Percentiles rank a stretch among this genome's conserved stretches.
These are phyloP conservation scores for Triplophysa rosa DNA, from an alignment of 2,113 vertebrate genomes.

Conservation along the genomic window DNA sequence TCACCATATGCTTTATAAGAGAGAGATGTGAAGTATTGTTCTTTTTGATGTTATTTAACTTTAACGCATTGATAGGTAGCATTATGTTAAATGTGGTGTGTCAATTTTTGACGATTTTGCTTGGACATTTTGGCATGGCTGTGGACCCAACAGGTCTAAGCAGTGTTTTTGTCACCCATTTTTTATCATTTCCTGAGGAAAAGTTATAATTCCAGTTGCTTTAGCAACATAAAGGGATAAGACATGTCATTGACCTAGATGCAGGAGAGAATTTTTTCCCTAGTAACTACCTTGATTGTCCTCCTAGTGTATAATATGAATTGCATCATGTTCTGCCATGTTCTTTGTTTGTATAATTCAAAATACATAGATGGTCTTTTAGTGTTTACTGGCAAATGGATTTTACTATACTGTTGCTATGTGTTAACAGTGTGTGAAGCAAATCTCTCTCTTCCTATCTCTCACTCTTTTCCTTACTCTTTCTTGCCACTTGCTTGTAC, in stretches of 20 bases:
- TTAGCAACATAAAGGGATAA: too few species aligned
- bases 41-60: too few species aligned
- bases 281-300: too few species aligned
- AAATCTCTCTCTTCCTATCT: background rate
- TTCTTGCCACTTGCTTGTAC: constrained; percentile 31
- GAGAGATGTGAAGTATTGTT: background rate
- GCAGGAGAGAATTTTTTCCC: too few species aligned
- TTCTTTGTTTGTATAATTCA: background rate
- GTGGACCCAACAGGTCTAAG: too few species aligned
- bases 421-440: background rate
- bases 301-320: background rate
- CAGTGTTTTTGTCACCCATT: too few species aligned
- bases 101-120: too few species aligned
- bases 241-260: too few species aligned
- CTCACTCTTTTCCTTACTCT: background rate
- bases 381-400: background rate
- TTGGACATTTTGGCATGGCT: too few species aligned
- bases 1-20: constrained; percentile 35
- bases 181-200: too few species aligned
- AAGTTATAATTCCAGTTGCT: too few species aligned
- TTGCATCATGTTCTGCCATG: background rate
- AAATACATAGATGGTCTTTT: background rate
- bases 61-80: background rate
- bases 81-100: too few species aligned
- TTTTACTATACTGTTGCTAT: background rate